Percentiles rank a stretch among this genome's conserved stretches.
phyloP scores from a whole-genome alignment of 2,797 vertebrate species.

The Sciaenops ocellatus region DNA sequence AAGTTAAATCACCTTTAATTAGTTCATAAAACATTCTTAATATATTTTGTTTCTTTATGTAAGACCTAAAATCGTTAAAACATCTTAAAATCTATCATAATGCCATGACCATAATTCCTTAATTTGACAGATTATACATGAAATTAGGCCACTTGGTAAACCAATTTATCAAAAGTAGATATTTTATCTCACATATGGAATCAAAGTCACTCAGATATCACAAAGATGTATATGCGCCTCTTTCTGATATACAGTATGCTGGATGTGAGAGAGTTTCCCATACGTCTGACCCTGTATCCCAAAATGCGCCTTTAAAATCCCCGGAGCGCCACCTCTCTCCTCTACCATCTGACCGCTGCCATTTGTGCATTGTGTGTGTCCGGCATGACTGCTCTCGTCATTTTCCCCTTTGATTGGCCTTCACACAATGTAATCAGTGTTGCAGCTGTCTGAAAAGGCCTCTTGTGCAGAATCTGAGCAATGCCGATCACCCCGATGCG shows the following conservation, averaged over 20 bases:
- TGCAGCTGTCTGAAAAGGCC: constrained; percentile 85
- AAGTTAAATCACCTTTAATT: background rate
- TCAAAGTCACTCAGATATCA: background rate
- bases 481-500: constrained; percentile 81
- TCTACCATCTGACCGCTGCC: constrained; percentile 80
- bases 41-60: background rate
- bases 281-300: constrained; percentile 53
- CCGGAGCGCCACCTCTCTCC: constrained; percentile 67
- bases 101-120: background rate
- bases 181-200: constrained; percentile 6
- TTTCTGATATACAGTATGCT: background rate
- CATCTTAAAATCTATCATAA: background rate
- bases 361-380: constrained; percentile 85
- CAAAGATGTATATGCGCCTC: constrained; percentile 12
- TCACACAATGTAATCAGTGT: constrained; percentile 88
- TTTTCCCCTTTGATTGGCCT: constrained; percentile 86
- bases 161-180: background rate
- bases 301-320: constrained; percentile 68
- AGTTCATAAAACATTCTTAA: background rate
- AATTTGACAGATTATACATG: background rate
- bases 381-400: constrained; percentile 83
- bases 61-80: background rate
- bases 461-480: constrained; percentile 83
- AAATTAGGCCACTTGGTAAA: background rate
- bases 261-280: constrained; percentile 51